Conservation (phyloP, 1,140 invertebrate genomes). For the Tetramorium parvispinum region DNA sequence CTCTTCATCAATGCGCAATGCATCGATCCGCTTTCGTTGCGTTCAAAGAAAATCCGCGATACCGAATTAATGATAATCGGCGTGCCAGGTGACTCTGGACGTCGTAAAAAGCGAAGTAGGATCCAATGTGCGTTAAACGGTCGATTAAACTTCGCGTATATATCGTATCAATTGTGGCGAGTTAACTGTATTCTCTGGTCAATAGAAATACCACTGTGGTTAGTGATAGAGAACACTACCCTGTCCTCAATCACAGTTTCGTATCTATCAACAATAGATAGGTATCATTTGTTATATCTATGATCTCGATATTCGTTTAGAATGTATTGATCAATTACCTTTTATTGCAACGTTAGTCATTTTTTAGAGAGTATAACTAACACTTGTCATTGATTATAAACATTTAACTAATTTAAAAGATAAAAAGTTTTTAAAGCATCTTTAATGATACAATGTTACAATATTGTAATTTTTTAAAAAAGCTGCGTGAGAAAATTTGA, state of each 20-base stretch:
- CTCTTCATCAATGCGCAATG: slow-evolving; percentile 34
- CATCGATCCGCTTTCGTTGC: slow-evolving; percentile 33
- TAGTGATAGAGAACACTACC: neutral
- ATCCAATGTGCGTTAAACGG: neutral
- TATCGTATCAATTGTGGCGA: slow-evolving; percentile 17
- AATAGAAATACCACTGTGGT: neutral
- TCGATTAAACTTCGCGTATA: slow-evolving; percentile 22
- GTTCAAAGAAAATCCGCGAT: neutral
- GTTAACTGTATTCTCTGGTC: neutral
- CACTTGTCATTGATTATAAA: neutral
- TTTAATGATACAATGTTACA: neutral
- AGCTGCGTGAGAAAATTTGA: neutral
- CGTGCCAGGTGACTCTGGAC: slow-evolving; percentile 33
- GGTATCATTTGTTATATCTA: neutral
- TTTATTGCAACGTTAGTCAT: neutral
- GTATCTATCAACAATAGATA: neutral
- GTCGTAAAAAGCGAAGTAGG: slow-evolving; percentile 16
- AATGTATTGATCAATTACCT: neutral
- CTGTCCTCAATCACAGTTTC: neutral
- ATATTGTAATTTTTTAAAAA: neutral
- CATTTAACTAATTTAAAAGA: neutral
- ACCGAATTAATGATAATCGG: slow-evolving; percentile 51
- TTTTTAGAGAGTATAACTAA: neutral
- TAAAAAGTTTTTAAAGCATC: neutral
- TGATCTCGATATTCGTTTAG: neutral